phyloP scores from a whole-genome alignment of 2,113 vertebrate genomes.

The Centrocercus urophasianus region DNA sequence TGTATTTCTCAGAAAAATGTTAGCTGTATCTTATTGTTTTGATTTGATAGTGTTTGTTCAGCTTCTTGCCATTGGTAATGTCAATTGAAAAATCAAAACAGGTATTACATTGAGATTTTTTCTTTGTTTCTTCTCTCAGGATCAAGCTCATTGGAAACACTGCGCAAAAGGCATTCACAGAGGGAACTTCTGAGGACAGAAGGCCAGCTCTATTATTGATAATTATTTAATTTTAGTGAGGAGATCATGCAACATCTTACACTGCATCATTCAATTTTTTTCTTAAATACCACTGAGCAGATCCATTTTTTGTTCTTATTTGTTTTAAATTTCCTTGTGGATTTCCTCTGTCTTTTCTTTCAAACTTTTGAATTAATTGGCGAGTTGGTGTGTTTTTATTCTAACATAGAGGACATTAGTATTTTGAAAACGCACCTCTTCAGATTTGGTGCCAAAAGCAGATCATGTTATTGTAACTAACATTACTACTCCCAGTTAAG shows the following conservation, averaged over 20 bases:
- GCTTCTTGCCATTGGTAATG: not conserved
- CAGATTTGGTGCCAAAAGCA: not conserved
- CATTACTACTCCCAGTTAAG: not conserved
- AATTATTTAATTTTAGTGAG: not conserved
- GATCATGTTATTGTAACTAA: conserved; percentile 7
- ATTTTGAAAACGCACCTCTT: not conserved
- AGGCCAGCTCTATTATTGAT: not conserved
- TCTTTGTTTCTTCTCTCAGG: not conserved
- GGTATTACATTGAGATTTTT: not conserved
- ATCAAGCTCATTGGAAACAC: not conserved
- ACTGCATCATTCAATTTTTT: not conserved
- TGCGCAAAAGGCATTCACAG: not conserved
- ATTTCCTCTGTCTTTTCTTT: not conserved
- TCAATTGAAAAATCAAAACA: not conserved
- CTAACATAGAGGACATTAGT: not conserved
- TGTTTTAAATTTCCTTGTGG: not conserved
- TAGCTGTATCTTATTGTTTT: not conserved
- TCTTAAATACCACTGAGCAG: not conserved
- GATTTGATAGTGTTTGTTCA: not conserved
- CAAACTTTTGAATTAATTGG: not conserved
- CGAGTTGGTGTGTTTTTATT: not conserved
- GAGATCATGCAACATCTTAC: not conserved
- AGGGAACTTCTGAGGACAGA: not conserved
- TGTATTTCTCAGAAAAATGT: not conserved
- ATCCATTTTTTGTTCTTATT: not conserved